phyloP scores from a whole-genome alignment of 2,888 invertebrate species.

The Plusia festucae region DNA sequence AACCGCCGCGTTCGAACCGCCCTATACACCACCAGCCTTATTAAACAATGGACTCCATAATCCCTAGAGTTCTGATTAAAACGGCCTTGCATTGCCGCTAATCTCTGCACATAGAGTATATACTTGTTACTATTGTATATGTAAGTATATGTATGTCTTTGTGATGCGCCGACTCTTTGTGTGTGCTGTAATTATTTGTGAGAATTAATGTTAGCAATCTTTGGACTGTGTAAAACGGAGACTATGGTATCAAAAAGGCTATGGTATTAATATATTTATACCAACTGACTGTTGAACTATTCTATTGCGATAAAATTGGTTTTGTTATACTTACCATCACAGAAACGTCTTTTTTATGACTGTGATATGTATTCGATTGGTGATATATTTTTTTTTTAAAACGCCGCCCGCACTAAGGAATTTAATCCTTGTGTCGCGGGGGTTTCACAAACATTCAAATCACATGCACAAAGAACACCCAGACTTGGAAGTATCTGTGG shows the following conservation, averaged over 20 bases:
- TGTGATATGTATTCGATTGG: no score
- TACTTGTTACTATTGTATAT: conserved; percentile 34
- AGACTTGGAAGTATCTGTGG: no score
- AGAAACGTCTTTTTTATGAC: no score
- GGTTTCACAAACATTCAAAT: no score
- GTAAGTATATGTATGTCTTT: conserved; percentile 59
- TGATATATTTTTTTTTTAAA: no score
- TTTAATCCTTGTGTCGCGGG: no score
- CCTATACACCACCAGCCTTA: neutral
- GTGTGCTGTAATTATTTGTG: conserved; percentile 21
- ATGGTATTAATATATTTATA: no score
- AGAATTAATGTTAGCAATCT: conserved; percentile 1
- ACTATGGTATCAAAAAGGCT: neutral
- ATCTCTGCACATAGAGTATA: conserved; percentile 42
- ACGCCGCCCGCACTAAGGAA: no score
- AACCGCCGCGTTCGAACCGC: conserved; percentile 6
- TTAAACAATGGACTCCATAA: conserved; percentile 53
- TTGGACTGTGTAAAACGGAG: neutral
- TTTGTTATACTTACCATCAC: no score
- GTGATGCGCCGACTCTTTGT: conserved; percentile 44
- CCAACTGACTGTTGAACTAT: no score
- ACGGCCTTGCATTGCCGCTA: conserved; percentile 56
- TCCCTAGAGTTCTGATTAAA: conserved; percentile 61
- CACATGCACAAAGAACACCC: no score
- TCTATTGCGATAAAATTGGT: no score